Evolutionary conservation across 2,888 invertebrate genomes (phyloP).

Genomic region (Escarpia spicata): DNA sequence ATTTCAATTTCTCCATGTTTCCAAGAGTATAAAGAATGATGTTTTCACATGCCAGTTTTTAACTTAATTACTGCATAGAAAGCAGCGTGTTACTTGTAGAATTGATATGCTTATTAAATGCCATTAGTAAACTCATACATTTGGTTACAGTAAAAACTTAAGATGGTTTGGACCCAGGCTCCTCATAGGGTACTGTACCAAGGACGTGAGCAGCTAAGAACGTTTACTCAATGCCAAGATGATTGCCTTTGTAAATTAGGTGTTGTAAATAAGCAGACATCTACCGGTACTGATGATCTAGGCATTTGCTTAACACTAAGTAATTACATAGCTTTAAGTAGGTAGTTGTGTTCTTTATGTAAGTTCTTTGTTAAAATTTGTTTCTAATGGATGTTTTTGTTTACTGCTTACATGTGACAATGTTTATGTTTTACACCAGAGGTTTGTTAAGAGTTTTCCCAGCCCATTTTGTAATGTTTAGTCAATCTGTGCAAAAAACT

Average conservation of each 20-base stretch:
- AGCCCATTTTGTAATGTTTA: not conserved
- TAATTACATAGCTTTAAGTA: too few species aligned
- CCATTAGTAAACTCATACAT: not conserved
- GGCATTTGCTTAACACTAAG: too few species aligned
- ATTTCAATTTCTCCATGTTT: too few species aligned
- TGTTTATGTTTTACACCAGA: not conserved
- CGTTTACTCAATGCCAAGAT: too few species aligned
- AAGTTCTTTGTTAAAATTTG: not conserved
- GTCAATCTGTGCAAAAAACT: not conserved
- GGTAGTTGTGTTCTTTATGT: not conserved
- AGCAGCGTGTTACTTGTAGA: too few species aligned
- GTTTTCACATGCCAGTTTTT: too few species aligned
- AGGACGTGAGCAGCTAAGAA: too few species aligned
- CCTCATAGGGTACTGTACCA: not conserved
- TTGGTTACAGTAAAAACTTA: constrained; percentile 13
- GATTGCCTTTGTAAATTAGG: too few species aligned
- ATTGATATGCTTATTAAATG: not conserved
- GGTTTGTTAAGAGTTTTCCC: not conserved
- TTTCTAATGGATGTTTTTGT: not conserved
- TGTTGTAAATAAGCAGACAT: too few species aligned
- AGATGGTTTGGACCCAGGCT: not conserved
- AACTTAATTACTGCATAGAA: too few species aligned
- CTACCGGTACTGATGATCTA: too few species aligned
- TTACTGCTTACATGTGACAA: not conserved
- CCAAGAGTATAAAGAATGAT: too few species aligned